Base-by-base conservation (phyloP, 64 coral and sea anemone species). In the Porites australiensis region DNA sequence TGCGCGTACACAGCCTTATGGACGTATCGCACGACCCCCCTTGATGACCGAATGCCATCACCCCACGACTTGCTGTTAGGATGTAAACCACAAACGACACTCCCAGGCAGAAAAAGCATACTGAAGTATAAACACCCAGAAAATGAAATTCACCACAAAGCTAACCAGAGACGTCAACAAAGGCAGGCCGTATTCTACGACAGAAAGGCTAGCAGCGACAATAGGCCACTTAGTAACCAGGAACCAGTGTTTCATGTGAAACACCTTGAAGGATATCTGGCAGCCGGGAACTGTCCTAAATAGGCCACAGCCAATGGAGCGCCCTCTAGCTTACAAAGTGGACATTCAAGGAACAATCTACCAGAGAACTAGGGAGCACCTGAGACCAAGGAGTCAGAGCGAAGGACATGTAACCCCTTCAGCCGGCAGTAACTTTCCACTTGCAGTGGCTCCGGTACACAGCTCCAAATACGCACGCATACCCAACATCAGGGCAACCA, bases 311-410 rank as follows among this genome's bases (percentile, higher is more conserved):
- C 90, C 87, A 74, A 85, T 79, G 44, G 77, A 79, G 23, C 53
- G 54, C 20, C 54, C 93, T 48, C 72, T 87, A 90, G 79, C 82
- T 16, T 95, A 95, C 57, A 70, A 77, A 12, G 51, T 80, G 4
- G 71, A 95, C 58, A 16, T n/a, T n/a, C n/a, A n/a, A n/a, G 82
- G 55, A 8, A 79, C 65, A 15, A 45, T 95, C 63, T 91, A 90
- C 67, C 81, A 87, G 82, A 90, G 93, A 71, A 95, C 64, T 52
- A 53, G 88, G 37, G 88, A 91, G 73, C 73, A 95, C 60, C 61
- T 94, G 14, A 80, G 70, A 55, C 53, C 68, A 82, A 89, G 87
- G 50, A 73, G 70, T 22, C 77, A 79, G 77, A 60, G 55, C 14
- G 27, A 37, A 37, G 27, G 0, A 37, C 27, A 37, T 37, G 27